These are phyloP conservation scores for Paraplagusia blochii DNA, from an alignment of 2,113 vertebrate species.

Conservation along the genomic window DNA sequence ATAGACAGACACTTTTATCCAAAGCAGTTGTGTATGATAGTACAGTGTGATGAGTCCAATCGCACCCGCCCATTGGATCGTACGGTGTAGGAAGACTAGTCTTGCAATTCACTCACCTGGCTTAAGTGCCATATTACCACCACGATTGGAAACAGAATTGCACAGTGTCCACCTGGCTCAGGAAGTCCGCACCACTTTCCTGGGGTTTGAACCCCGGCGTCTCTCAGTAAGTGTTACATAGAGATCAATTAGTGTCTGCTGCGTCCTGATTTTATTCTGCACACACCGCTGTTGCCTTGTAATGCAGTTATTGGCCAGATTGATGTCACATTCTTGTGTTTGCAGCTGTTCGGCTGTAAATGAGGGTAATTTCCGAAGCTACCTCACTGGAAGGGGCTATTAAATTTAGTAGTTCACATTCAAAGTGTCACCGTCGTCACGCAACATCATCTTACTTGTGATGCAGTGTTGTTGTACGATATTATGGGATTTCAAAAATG, in stretches of 20 bases:
- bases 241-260: constrained; percentile 9
- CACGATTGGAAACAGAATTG: too few species aligned
- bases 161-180: too few species aligned
- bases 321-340: constrained; percentile 5
- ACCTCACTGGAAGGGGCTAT: neutral
- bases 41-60: too few species aligned
- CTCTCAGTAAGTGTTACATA: neutral
- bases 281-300: constrained; percentile 11
- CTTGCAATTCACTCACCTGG: too few species aligned
- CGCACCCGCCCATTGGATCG: too few species aligned
- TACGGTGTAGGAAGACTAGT: too few species aligned
- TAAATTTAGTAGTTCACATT: constrained; percentile 3
- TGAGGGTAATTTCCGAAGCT: neutral
- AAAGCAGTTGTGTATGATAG: too few species aligned
- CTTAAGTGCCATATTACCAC: too few species aligned
- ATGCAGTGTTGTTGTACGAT: neutral
- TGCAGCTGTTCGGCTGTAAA: neutral
- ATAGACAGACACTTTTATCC: too few species aligned
- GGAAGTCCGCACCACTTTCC: too few species aligned
- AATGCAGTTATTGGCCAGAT: constrained; percentile 12
- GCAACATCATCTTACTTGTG: neutral
- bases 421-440: neutral
- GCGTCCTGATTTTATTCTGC: constrained; percentile 3
- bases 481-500: constrained; percentile 1
- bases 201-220: neutral